Percentiles rank a stretch among this genome's conserved stretches.
These are phyloP conservation scores for Rosalia funebris DNA, from an alignment of 2,888 invertebrate genomes.

Conservation along the genomic window DNA sequence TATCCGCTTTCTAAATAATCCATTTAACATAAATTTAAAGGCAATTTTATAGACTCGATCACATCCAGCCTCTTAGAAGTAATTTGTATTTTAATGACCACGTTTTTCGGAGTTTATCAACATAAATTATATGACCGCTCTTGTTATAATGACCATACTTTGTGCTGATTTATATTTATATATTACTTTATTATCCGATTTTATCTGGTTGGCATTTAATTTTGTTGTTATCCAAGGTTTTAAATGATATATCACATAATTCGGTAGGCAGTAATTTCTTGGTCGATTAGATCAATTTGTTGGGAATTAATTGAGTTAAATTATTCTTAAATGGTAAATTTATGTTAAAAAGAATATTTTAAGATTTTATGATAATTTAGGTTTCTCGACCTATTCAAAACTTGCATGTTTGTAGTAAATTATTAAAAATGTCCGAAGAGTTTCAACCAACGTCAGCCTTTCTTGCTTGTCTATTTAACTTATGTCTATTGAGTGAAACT, in stretches of 20 bases:
- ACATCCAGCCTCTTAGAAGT: slow-evolving; percentile 44
- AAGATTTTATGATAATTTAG: too few species aligned
- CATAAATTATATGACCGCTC: slow-evolving; percentile 38
- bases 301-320: background rate
- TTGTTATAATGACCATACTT: slow-evolving; percentile 30
- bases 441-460: too few species aligned
- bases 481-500: too few species aligned
- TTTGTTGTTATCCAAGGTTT: background rate
- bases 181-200: slow-evolving; percentile 10
- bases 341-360: background rate
- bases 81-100: slow-evolving; percentile 48
- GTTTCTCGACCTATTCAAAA: too few species aligned
- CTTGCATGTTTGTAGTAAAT: too few species aligned
- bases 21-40: slow-evolving; percentile 54
- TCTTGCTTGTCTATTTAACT: too few species aligned
- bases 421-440: too few species aligned
- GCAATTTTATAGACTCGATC: slow-evolving; percentile 45
- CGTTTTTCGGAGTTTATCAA: slow-evolving; percentile 44
- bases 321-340: background rate
- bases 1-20: slow-evolving; percentile 55
- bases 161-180: slow-evolving; percentile 31
- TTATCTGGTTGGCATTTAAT: slow-evolving; percentile 1
- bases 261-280: background rate
- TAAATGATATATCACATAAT: background rate
- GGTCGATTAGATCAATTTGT: background rate